Base-by-base conservation (phyloP, 1,140 invertebrate species). In the Drosophila biarmipes region DNA sequence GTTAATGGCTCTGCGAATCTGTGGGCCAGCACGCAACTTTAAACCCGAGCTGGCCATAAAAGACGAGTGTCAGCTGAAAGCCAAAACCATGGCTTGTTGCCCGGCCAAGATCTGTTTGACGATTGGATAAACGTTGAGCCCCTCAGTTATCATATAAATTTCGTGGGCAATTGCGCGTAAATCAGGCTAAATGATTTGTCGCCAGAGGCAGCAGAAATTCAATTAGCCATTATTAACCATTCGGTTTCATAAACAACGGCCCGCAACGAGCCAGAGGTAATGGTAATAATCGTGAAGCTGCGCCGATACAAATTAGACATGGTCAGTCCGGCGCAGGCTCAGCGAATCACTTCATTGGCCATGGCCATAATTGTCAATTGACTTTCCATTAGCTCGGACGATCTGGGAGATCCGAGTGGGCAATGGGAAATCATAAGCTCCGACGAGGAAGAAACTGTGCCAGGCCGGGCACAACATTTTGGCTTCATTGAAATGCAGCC, bases 361-460 rank as follows among this genome's bases (percentile, higher is more conserved):
- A 87, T 73, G 79, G 72, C 61, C 84, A 90, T 90, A 90, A 91
- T 90, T 91, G 85, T 91, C 90, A 91, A 91, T 91, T 91, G 90
- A 91, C 89, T 91, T 91, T 90, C 90, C 76, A 91, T 82, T 86
- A 78, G 74, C 71, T 86, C 63, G 69, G 82, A 75, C 76, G 78
- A 75, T 87, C 45, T 52, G 35, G 43, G 27, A 51, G 49, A 56
- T 27, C 42, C 49, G 15, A 69, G 15, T n/a, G 21, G 58, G 57
- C 59, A 72, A 19, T n/a, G 21, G 58, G 57, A 72, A 72, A 45
- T 72, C 76, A 76, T 80, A 80, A 75, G 37, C 43, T 12, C 40
- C 15, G 15, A 29, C 62, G 37, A 61, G 56, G 63, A 69, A 42
- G 53, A 49, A 63, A 35, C 17, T 81, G 69, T 74, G 74, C 78